Conservation (phyloP, 2,888 invertebrate genomes). For the Sepioteuthis lessoniana region DNA sequence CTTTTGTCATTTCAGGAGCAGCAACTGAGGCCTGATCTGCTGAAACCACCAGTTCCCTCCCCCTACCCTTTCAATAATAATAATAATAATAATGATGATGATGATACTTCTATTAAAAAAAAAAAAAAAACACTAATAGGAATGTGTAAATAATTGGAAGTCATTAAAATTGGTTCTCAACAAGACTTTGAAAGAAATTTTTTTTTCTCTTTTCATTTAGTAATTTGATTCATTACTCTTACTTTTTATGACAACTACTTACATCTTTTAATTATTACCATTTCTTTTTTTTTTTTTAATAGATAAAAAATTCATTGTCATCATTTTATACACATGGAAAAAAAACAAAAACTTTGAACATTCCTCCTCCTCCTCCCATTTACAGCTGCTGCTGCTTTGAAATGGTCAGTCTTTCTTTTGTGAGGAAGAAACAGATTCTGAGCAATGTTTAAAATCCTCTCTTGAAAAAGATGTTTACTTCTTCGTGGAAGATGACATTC, state of each 20-base stretch:
- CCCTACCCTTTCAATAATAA: not conserved
- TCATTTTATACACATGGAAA: not conserved
- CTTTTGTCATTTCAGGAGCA: not conserved
- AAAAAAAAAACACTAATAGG: not conserved
- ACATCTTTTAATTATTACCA: not conserved
- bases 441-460: not conserved
- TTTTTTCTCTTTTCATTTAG: not conserved
- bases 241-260: not conserved
- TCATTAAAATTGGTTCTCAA: not conserved
- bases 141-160: not conserved
- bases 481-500: no score
- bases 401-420: not conserved
- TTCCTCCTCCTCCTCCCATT: not conserved
- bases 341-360: not conserved
- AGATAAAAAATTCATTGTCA: not conserved
- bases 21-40: not conserved
- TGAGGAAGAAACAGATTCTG: not conserved
- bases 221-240: not conserved
- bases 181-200: not conserved
- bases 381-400: constrained; percentile 2
- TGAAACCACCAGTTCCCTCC: not conserved
- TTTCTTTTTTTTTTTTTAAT: not conserved
- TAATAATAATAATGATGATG: no score
- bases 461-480: not conserved
- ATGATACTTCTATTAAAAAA: not conserved